These are phyloP conservation scores for Misgurnus mizolepis DNA, from an alignment of 2,113 vertebrate genomes.

Conservation along the genomic window DNA sequence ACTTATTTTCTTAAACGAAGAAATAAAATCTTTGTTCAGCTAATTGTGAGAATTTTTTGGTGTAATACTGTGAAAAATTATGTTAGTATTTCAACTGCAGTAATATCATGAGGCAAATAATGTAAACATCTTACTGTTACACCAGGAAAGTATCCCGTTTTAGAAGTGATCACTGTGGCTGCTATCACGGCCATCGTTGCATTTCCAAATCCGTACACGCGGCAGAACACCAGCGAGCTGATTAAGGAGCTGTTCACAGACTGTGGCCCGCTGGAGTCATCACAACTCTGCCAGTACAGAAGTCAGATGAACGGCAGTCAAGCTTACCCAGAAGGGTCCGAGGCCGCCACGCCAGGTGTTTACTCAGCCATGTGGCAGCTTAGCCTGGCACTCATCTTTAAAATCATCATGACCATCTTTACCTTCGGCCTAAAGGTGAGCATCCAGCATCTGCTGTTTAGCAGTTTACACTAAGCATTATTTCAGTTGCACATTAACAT, in stretches of 20 bases:
- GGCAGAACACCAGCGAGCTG: slow-evolving; percentile 96
- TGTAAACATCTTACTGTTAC: slow-evolving; percentile 58
- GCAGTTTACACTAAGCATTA: not conserved
- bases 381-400: slow-evolving; percentile 94
- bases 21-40: too few species aligned
- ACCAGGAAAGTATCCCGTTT: slow-evolving; percentile 91
- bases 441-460: not conserved
- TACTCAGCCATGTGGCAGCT: slow-evolving; percentile 98
- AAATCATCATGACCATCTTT: slow-evolving; percentile 99
- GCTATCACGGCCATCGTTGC: slow-evolving; percentile 93
- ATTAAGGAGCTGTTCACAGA: slow-evolving; percentile 98
- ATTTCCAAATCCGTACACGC: slow-evolving; percentile 94
- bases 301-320: slow-evolving; percentile 93
- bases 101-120: not conserved
- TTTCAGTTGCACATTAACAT: not conserved
- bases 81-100: too few species aligned
- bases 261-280: slow-evolving; percentile 93
- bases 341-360: slow-evolving; percentile 87
- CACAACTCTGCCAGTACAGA: slow-evolving; percentile 95
- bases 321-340: slow-evolving; percentile 87
- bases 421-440: slow-evolving; percentile 97
- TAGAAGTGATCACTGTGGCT: slow-evolving; percentile 95
- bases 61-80: too few species aligned
- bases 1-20: too few species aligned
- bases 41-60: too few species aligned